Percentiles rank a stretch among this genome's conserved stretches.
phyloP scores from a whole-genome alignment of 2,797 vertebrate genomes.

The Chloroceryle inda region DNA sequence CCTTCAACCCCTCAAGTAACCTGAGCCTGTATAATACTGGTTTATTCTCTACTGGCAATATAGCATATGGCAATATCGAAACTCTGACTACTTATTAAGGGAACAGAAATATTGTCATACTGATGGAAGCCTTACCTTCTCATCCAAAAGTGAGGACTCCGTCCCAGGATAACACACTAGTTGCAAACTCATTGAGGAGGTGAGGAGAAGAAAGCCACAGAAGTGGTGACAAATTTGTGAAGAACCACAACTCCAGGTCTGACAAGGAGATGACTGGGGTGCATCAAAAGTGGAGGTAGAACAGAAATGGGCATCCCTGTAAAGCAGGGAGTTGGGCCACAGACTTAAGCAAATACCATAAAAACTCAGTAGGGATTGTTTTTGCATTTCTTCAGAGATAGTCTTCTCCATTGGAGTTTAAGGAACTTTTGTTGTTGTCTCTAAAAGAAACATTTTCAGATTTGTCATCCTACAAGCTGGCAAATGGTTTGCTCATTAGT shows the following conservation, averaged over 20 bases:
- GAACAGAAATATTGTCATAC: not conserved
- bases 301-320: not conserved
- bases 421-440: not conserved
- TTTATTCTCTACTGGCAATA: not conserved
- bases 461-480: not conserved
- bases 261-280: not conserved
- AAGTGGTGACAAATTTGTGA: not conserved
- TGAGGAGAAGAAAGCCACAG: not conserved
- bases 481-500: not conserved
- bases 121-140: not conserved
- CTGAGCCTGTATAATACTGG: not conserved
- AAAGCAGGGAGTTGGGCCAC: not conserved
- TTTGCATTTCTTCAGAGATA: not conserved
- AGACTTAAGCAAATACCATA: not conserved
- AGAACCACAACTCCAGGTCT: not conserved
- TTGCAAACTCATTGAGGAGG: not conserved
- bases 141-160: not conserved
- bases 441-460: not conserved
- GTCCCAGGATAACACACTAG: not conserved
- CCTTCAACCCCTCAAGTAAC: not conserved
- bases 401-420: not conserved
- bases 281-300: not conserved
- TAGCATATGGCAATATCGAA: not conserved
- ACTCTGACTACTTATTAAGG: not conserved
- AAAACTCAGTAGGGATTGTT: not conserved